Evolutionary conservation across 2,797 vertebrate genomes (phyloP).

Genomic region (Lepus townsendii): DNA sequence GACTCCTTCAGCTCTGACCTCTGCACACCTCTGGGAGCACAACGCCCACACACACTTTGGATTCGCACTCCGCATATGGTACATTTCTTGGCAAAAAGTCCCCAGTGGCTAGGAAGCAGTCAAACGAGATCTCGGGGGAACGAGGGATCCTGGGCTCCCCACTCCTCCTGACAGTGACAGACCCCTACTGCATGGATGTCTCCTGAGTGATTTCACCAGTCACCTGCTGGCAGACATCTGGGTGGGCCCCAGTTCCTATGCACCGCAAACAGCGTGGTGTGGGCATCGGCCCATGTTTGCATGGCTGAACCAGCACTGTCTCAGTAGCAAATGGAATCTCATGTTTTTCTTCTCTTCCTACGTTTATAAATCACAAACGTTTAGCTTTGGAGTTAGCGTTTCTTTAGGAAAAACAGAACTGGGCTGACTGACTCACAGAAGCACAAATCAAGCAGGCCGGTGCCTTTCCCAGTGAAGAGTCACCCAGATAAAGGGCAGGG

Average conservation of each 20-base stretch:
- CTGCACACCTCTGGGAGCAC: fast-evolving
- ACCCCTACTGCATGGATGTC: background rate
- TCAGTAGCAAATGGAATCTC: background rate
- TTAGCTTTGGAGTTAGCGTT: slow-evolving; percentile 58
- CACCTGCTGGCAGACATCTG: background rate
- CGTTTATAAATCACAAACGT: slow-evolving; percentile 69
- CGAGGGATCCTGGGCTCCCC: background rate
- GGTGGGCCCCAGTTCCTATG: background rate
- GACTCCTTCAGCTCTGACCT: background rate
- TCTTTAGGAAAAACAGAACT: slow-evolving; percentile 69
- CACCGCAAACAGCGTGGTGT: background rate
- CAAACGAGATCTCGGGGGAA: background rate
- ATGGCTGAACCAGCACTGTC: background rate
- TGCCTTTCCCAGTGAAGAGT: slow-evolving; percentile 48
- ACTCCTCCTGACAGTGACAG: background rate
- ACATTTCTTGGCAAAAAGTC: no score
- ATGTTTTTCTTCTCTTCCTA: slow-evolving; percentile 46
- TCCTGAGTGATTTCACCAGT: background rate
- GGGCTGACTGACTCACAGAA: slow-evolving; percentile 63
- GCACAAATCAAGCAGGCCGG: slow-evolving; percentile 68
- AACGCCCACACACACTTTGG: no score
- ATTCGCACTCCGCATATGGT: background rate
- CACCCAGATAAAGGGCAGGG: no score
- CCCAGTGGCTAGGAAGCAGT: fast-evolving
- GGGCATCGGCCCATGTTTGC: slow-evolving; percentile 19